Evolutionary conservation across 2,113 vertebrate species (phyloP).

Genomic region (Sylvilagus bachmani): DNA sequence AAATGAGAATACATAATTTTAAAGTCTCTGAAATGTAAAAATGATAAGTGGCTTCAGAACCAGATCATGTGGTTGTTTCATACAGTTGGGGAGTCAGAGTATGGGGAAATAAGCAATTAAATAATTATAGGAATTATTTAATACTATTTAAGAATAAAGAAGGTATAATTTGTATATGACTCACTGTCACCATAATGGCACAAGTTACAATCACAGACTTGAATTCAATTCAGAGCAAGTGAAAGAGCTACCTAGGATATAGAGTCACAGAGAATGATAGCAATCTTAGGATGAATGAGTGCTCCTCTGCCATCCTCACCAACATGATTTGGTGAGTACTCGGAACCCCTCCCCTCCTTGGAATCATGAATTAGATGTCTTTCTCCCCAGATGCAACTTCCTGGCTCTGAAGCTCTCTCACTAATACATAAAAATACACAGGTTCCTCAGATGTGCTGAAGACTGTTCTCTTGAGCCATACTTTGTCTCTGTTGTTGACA

Average conservation of each 20-base stretch:
- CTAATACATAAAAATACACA: background rate
- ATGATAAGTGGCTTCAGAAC: background rate
- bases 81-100: background rate
- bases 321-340: background rate
- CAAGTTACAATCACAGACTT: background rate
- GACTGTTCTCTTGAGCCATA: background rate
- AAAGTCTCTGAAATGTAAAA: background rate
- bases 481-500: background rate
- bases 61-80: background rate
- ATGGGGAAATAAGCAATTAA: background rate
- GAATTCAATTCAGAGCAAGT: background rate
- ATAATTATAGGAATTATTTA: background rate
- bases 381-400: background rate
- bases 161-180: background rate
- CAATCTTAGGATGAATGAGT: background rate
- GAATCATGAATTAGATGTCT: background rate
- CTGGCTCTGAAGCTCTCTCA: background rate
- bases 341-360: background rate
- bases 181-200: background rate
- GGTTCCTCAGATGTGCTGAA: background rate
- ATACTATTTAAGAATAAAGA: background rate
- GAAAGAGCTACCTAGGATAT: background rate
- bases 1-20: background rate
- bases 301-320: background rate
- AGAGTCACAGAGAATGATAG: background rate